Conservation (phyloP, 2,113 vertebrate genomes). For the Plestiodon gilberti region DNA sequence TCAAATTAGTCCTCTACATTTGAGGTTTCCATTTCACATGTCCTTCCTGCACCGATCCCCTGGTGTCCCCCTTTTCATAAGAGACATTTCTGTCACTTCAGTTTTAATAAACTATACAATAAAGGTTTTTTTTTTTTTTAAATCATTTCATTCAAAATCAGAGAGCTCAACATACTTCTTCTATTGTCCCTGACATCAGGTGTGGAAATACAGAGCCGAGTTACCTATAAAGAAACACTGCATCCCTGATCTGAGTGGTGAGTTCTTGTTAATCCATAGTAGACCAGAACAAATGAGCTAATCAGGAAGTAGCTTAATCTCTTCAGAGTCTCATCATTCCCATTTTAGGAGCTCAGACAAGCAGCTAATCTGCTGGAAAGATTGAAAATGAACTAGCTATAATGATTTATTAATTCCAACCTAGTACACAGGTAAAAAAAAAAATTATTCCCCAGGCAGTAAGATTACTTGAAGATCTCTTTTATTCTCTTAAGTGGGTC, state of each 20-base stretch:
- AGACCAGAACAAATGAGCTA: slow-evolving; percentile 35
- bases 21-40: fast-evolving
- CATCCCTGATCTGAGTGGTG: background rate
- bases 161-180: background rate
- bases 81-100: background rate
- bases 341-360: slow-evolving; percentile 44
- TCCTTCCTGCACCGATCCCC: fast-evolving
- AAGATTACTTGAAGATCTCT: background rate
- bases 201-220: background rate
- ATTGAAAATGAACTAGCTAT: slow-evolving; percentile 21
- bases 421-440: background rate
- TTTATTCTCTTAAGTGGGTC: background rate
- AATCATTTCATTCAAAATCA: background rate
- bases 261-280: slow-evolving; percentile 22
- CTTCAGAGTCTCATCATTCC: slow-evolving; percentile 36
- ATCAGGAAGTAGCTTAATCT: slow-evolving; percentile 8
- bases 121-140: background rate
- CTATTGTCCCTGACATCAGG: background rate
- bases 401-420: slow-evolving; percentile 32
- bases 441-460: fast-evolving
- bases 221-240: background rate
- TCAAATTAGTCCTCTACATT: fast-evolving
- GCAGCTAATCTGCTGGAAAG: slow-evolving; percentile 50
- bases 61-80: background rate
- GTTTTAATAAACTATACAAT: background rate